These are phyloP conservation scores for Thunnus thynnus DNA, from an alignment of 2,113 vertebrate genomes.

Conservation along the genomic window DNA sequence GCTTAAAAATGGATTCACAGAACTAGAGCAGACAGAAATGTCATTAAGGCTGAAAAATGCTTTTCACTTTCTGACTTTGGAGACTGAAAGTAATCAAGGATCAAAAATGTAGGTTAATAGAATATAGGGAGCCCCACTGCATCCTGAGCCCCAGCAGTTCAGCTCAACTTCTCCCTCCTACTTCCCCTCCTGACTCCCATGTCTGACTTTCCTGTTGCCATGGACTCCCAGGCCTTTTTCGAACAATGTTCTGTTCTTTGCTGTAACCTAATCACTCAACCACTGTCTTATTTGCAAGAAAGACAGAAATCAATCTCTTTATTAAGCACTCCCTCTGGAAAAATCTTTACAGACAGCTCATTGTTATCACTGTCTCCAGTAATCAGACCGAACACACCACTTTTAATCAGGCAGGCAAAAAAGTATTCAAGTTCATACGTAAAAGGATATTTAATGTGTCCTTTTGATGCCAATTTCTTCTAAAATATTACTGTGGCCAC, in stretches of 20 bases:
- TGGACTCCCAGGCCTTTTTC: slow-evolving; percentile 71
- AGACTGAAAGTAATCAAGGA: slow-evolving; percentile 52
- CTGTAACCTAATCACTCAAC: slow-evolving; percentile 77
- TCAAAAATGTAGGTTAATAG: slow-evolving; percentile 61
- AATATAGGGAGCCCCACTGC: slow-evolving; percentile 32
- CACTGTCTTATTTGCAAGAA: slow-evolving; percentile 62
- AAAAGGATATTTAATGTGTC: background rate
- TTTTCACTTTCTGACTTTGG: slow-evolving; percentile 46
- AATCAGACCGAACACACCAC: slow-evolving; percentile 35
- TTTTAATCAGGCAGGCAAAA: slow-evolving; percentile 10
- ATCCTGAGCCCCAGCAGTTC: slow-evolving; percentile 36
- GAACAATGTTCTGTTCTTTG: slow-evolving; percentile 83
- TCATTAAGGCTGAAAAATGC: slow-evolving; percentile 40
- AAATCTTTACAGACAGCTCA: slow-evolving; percentile 24
- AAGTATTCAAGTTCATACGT: background rate
- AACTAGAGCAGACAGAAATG: slow-evolving; percentile 48
- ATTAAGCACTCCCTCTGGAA: slow-evolving; percentile 24
- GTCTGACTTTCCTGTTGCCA: slow-evolving; percentile 78
- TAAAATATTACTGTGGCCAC: slow-evolving; percentile 4
- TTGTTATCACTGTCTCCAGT: slow-evolving; percentile 33
- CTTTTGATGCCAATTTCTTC: slow-evolving; percentile 28
- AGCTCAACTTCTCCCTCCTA: slow-evolving; percentile 52
- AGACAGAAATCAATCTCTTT: slow-evolving; percentile 62
- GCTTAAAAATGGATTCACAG: slow-evolving; percentile 50
- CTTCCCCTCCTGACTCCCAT: slow-evolving; percentile 18